Base-by-base conservation (phyloP, 2,888 invertebrate species). In the Antheraea yamamai region DNA sequence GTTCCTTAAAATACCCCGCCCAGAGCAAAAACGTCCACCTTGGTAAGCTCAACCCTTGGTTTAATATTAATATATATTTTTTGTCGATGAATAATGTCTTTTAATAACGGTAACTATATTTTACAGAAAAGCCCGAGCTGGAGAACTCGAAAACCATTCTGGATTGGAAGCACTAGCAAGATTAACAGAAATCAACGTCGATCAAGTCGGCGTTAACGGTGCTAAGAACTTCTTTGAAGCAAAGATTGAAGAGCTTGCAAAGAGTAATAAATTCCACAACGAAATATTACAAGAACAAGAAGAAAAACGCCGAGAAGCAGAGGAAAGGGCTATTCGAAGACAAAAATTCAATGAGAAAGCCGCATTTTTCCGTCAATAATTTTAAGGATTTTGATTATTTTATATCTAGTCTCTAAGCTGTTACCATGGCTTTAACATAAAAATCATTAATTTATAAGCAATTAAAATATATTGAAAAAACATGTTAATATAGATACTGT, bases 171-270 rank as follows among this genome's bases (percentile, higher is more conserved):
- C 98, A 79, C 92, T 99, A 82, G 99, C 98, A 14, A 96, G 97
- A 80, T 94, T 99, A 52, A 97, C 98, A 10, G 99, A 99, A 93
- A 97, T 99, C 77, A 97, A 98, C 87, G 99, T 99, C 0, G 98
- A 98, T 80, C 97, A 98, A 95, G 98, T 98, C 30, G 99, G 99
- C 1, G 99, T 99, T 0, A 97, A 97, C 79, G 99, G 98, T 20
- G 99, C 99, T 58, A 99, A 99, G 89, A 97, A 97, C 87, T 99
- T 99, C 95, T 99, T 99, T 87, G 98, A 99, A 95, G 98, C 98
- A 0, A 99, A 99, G 97, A 99, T 99, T 84, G 97, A 97, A 85
- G 97, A 98, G 86, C 96, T 98, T 78, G 92, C 97, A 16, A 97
- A 97, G 84, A 96, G 96, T 76, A 98, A 97, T 87, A 98, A 98